These are phyloP conservation scores for Cheilosia vulpina DNA, from an alignment of 2,888 invertebrate species.

Conservation along the genomic window DNA sequence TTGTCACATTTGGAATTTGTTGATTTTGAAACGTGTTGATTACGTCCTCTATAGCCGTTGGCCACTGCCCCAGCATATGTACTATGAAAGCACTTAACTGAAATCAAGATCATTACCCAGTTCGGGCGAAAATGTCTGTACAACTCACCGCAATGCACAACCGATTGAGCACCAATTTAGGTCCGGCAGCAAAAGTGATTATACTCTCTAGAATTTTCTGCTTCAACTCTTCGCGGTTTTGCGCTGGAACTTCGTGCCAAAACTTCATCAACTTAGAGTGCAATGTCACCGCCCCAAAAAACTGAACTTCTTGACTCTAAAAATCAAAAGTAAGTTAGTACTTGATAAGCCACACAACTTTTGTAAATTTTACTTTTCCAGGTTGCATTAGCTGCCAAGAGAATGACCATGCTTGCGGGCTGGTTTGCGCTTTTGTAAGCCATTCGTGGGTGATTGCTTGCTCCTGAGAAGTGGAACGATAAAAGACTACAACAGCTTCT, in stretches of 20 bases:
- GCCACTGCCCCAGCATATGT: constrained; percentile 85
- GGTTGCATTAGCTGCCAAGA: constrained; percentile 94
- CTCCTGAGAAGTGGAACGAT: constrained; percentile 85
- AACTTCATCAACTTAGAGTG: constrained; percentile 94
- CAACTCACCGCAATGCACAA: constrained; percentile 91
- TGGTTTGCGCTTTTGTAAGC: constrained; percentile 93
- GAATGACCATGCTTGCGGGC: constrained; percentile 95
- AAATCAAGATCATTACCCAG: neutral
- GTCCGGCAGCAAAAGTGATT: constrained; percentile 90
- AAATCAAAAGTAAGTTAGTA: constrained; percentile 2
- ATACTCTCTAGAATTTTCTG: constrained; percentile 91
- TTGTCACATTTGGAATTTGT: constrained; percentile 86
- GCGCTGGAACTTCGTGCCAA: constrained; percentile 93
- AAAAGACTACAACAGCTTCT: constrained; percentile 83
- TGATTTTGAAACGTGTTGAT: constrained; percentile 87
- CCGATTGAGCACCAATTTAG: constrained; percentile 93
- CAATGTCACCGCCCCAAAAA: constrained; percentile 95
- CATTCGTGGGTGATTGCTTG: constrained; percentile 92
- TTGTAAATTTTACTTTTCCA: constrained; percentile 87
- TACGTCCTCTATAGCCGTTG: constrained; percentile 90
- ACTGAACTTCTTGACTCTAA: constrained; percentile 94
- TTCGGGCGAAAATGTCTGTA: neutral
- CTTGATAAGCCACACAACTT: neutral
- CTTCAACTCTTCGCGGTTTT: constrained; percentile 90
- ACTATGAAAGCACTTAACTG: constrained; percentile 93